Percentiles rank a stretch among this genome's conserved stretches.
Evolutionary conservation across 1,140 invertebrate genomes (phyloP).

Genomic region (Apis cerana): DNA sequence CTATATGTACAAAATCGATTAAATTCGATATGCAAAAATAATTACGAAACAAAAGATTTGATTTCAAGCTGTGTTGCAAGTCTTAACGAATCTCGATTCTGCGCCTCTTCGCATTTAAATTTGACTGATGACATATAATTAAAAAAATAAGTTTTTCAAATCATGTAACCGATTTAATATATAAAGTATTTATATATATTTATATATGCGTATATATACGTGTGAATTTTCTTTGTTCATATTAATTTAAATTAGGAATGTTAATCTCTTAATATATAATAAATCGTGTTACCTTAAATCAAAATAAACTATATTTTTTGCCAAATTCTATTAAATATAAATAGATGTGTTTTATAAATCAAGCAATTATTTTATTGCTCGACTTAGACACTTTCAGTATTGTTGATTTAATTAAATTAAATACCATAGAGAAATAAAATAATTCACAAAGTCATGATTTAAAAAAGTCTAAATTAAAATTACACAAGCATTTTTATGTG

Average conservation of each 20-base stretch:
- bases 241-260: conserved; percentile 24
- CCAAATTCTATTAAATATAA: neutral
- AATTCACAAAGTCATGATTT: neutral
- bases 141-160: neutral
- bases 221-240: conserved; percentile 1
- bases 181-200: neutral
- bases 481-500: neutral
- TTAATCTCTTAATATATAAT: neutral
- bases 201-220: too few relatives aligned
- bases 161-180: conserved; percentile 9
- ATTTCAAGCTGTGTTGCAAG: neutral
- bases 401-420: neutral
- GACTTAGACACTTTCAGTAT: neutral
- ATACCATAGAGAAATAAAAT: neutral
- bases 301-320: conserved; percentile 1
- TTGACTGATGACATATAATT: neutral
- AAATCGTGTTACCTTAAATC: neutral
- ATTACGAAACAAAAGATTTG: neutral
- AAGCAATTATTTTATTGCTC: neutral
- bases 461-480: neutral
- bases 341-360: neutral
- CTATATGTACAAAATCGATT: conserved; percentile 29
- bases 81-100: neutral
- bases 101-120: neutral
- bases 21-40: conserved; percentile 2